Conservation (phyloP, 1,140 invertebrate genomes). For the Eulimnadia texana region DNA sequence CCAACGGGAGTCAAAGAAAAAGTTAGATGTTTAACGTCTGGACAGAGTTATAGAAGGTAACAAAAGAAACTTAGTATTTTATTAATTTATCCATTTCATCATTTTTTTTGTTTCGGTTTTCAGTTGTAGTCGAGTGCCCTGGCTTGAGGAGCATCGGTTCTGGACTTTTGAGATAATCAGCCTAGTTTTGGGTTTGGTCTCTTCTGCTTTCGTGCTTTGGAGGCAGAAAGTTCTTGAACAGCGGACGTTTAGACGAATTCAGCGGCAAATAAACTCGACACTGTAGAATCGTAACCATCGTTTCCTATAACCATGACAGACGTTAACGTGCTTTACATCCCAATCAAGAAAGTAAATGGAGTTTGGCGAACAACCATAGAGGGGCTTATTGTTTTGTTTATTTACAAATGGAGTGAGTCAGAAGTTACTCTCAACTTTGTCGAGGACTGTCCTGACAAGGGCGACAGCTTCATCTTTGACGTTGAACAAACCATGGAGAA, state of each 20-base stretch:
- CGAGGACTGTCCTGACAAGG: not conserved
- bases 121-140: constrained; percentile 26
- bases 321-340: constrained; percentile 5
- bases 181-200: constrained; percentile 46
- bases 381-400: constrained; percentile 12
- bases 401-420: constrained; percentile 5
- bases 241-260: constrained; percentile 40
- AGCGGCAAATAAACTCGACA: constrained; percentile 23
- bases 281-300: constrained; percentile 1
- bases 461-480: not conserved
- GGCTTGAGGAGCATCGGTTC: constrained; percentile 42
- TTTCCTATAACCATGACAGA: too few relatives aligned
- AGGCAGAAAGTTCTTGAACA: constrained; percentile 42
- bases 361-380: constrained; percentile 3
- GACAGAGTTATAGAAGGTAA: constrained; percentile 49
- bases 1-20: constrained; percentile 54
- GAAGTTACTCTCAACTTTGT: not conserved
- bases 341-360: not conserved
- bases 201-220: constrained; percentile 37
- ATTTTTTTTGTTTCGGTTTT: constrained; percentile 22
- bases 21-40: constrained; percentile 48
- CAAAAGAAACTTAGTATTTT: constrained; percentile 5
- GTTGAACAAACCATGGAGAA: not conserved
- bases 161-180: constrained; percentile 68
- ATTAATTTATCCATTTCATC: constrained; percentile 1